A percentile compares a stretch with the other conserved stretches of the same genome.
Evolutionary conservation across 2,113 vertebrate species (phyloP).

Genomic region (Lepidothrix coronata): DNA sequence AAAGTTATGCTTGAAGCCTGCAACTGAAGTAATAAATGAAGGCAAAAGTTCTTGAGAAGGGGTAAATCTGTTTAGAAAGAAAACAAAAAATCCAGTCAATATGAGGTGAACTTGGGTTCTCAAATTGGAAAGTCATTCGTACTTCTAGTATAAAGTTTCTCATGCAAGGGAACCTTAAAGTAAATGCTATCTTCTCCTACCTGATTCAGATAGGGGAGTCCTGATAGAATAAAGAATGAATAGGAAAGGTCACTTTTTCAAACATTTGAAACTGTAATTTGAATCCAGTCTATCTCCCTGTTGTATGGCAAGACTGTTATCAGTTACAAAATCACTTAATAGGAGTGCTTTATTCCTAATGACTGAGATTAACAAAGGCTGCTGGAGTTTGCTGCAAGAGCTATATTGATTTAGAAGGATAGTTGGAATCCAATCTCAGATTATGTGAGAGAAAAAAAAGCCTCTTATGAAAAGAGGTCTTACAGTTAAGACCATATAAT

Average conservation of each 20-base stretch:
- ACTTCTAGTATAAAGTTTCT: not conserved
- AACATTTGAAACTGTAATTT: not conserved
- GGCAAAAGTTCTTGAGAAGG: not conserved
- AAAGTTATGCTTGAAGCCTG: not conserved
- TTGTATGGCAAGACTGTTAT: not conserved
- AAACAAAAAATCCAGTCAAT: not conserved
- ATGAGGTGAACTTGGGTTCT: not conserved
- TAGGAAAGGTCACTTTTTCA: not conserved
- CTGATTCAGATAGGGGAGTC: not conserved
- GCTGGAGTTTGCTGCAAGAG: not conserved
- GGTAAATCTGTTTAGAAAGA: not conserved
- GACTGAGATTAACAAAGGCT: not conserved
- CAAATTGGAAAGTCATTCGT: not conserved
- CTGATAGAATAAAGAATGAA: not conserved
- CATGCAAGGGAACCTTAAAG: not conserved
- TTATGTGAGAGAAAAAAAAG: constrained; percentile 1
- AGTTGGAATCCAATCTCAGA: constrained; percentile 1
- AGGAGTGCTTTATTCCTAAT: not conserved
- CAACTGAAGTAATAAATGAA: not conserved
- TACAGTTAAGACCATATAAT: not conserved
- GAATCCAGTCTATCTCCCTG: not conserved
- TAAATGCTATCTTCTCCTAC: not conserved
- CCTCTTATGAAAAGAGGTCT: not conserved
- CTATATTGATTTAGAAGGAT: constrained; percentile 19
- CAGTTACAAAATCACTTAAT: constrained; percentile 27